Conservation (phyloP, 2,797 vertebrate genomes). For the Mallotus villosus region DNA sequence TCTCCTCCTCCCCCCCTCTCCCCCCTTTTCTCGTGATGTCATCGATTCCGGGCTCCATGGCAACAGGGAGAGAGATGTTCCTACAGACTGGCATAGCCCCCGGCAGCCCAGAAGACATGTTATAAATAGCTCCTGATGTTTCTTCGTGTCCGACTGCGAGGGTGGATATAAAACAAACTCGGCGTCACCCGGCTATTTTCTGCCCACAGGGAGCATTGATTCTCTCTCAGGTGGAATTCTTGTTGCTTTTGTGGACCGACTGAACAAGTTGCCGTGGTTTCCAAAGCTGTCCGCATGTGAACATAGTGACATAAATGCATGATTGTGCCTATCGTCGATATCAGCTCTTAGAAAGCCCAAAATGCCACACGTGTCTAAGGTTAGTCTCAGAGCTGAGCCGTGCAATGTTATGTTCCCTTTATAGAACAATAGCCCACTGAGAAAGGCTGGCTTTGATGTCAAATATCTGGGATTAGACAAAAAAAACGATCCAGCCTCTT, state of each 20-base stretch:
- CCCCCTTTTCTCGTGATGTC: constrained; percentile 66
- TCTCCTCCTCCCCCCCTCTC: neutral
- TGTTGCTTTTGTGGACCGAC: constrained; percentile 15
- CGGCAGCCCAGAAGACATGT: constrained; percentile 44
- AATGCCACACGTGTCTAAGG: constrained; percentile 14
- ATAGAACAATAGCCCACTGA: constrained; percentile 55
- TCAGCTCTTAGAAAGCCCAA: neutral
- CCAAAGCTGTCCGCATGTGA: neutral
- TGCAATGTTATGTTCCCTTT: neutral
- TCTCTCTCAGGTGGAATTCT: constrained; percentile 44
- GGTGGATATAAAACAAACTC: neutral
- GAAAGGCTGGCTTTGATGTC: constrained; percentile 34
- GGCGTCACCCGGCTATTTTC: constrained; percentile 12
- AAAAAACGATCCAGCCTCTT: constrained; percentile 53
- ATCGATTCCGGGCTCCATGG: constrained; percentile 74
- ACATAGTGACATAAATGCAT: too few species aligned
- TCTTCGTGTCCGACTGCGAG: constrained; percentile 40
- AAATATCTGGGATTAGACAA: constrained; percentile 55
- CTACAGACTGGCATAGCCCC: constrained; percentile 45
- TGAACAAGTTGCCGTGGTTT: constrained; percentile 18
- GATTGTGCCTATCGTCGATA: neutral
- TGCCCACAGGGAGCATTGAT: constrained; percentile 29
- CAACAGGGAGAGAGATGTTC: constrained; percentile 70
- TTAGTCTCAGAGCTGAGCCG: neutral
- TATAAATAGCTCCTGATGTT: constrained; percentile 75